phyloP scores from a whole-genome alignment of 2,113 vertebrate species.

The Corapipo altera region DNA sequence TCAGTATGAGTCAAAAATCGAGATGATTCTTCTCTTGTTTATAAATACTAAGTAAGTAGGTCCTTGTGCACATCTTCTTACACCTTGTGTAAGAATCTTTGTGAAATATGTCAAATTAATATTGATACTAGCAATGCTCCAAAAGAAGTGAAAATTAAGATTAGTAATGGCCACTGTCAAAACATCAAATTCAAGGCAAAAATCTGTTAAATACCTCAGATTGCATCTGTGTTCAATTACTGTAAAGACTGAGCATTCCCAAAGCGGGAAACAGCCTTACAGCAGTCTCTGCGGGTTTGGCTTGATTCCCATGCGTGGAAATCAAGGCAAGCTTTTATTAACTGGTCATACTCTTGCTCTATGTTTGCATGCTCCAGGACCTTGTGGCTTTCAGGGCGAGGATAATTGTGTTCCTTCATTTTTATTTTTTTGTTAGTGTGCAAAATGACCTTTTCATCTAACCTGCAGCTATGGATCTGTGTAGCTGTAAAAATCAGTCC shows the following conservation, averaged over 20 bases:
- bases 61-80: not conserved
- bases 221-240: not conserved
- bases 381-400: not conserved
- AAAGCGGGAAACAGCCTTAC: not conserved
- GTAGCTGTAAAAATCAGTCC: not conserved
- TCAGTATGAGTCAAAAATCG: not conserved
- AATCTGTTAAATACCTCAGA: not conserved
- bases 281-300: not conserved
- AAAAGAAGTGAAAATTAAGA: not conserved
- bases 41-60: not conserved
- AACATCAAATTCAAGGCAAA: not conserved
- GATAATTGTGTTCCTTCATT: no score
- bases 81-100: not conserved
- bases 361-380: not conserved
- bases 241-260: not conserved
- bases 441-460: not conserved
- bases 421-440: not conserved
- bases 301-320: not conserved
- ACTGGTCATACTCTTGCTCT: fast-evolving
- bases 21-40: not conserved
- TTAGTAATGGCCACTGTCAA: not conserved
- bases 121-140: not conserved
- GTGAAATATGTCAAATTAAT: not conserved
- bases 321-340: not conserved
- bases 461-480: not conserved